These are phyloP conservation scores for Gouania willdenowi DNA, from an alignment of 2,797 vertebrate species.

Conservation along the genomic window DNA sequence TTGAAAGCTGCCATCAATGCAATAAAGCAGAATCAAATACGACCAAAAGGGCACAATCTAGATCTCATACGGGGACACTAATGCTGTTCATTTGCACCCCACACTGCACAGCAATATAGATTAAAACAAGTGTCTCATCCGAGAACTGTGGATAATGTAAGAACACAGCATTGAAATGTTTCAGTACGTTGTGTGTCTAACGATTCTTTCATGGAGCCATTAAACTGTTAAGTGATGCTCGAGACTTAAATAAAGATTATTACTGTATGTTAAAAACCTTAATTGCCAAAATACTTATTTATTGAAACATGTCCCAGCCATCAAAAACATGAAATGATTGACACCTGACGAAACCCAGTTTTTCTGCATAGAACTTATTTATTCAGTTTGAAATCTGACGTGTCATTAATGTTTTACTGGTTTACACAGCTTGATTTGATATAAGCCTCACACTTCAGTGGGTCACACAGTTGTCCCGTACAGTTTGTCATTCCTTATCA, in stretches of 20 bases:
- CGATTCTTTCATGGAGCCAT: neutral
- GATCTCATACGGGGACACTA: constrained; percentile 52
- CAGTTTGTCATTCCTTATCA: constrained; percentile 49
- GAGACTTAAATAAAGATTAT: too few relatives aligned
- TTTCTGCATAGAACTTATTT: too few relatives aligned
- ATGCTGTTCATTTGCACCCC: constrained; percentile 48
- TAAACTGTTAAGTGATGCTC: too few relatives aligned
- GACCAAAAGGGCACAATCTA: constrained; percentile 48
- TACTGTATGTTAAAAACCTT: too few relatives aligned
- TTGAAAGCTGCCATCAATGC: constrained; percentile 69
- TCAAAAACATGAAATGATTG: too few relatives aligned
- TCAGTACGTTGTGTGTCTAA: neutral
- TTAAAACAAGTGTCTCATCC: neutral
- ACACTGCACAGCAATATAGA: constrained; percentile 12
- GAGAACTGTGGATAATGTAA: constrained; percentile 5
- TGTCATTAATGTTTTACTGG: too few relatives aligned
- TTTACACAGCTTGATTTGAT: too few relatives aligned
- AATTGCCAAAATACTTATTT: too few relatives aligned
- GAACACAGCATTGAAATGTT: too few relatives aligned
- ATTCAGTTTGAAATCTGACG: too few relatives aligned
- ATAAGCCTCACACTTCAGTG: constrained; percentile 1
- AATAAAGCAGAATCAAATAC: constrained; percentile 64
- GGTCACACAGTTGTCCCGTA: constrained; percentile 5
- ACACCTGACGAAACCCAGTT: too few relatives aligned
- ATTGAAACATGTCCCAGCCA: neutral